Evolutionary conservation across 2,113 vertebrate genomes (phyloP), one percentile per base, ranked within the genome.

Genomic region (Lethenteron camtschaticum): DNA sequence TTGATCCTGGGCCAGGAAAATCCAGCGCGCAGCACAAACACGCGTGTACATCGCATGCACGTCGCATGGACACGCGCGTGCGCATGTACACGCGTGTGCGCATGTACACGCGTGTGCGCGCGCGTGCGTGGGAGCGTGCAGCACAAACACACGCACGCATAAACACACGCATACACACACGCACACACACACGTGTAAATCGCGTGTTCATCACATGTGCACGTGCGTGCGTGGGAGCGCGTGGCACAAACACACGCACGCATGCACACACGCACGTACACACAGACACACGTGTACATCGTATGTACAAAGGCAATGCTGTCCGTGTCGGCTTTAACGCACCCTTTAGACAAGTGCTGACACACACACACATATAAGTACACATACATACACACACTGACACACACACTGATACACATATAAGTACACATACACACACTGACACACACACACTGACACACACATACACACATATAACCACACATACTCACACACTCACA

Each of bases 141-240:
- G 18, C 18, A 20, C 18, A 20, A 20, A 20, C 18, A 20, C 18
- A 20, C 18, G 18, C 18, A 20, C 18, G 18, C 18, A 20, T 20
- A 20, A 20, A 60, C 59, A 60, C 59, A 60, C 59, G 59, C 59
- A 60, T n/a, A 16, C 59, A 16, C 59, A 63, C 59, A 63, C 59
- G 59, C 59, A 63, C 59, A 16, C 59, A 63, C 59, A 63, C 59
- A 63, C 59, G 16, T 16, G 16, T 16, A 63, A 2, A 4, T 16
- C 24, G 24, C 24, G 24, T 24, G 24, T 24, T 3, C 24, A 24
- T 24, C 59, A 63, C 59, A 63, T 16, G 59, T 63, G 59, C 59
- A 16, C 12, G 59, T 13, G 59, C 3, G 59, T 13, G 59, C 12
- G 59, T 13, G 59, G 59, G 16, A 63, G 3, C 3, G 59, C 59